These are phyloP conservation scores for Zaprionus davidi DNA, from an alignment of 1,140 invertebrate species.

Conservation along the genomic window DNA sequence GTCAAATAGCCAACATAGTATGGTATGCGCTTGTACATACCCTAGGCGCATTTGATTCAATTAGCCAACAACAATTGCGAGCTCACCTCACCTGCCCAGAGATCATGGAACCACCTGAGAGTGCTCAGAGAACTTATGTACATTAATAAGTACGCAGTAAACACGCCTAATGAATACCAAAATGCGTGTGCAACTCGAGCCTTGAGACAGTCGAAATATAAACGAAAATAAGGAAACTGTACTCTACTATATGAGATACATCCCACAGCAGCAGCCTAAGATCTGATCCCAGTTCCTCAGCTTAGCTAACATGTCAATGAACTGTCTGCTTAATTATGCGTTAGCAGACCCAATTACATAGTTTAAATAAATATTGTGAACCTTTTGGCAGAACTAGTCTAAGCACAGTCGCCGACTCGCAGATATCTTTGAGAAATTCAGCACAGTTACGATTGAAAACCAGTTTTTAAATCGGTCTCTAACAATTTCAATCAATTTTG, in stretches of 20 bases:
- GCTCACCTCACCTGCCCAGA: not conserved
- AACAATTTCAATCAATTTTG: slow-evolving; percentile 15
- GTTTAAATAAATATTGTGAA: slow-evolving; percentile 47
- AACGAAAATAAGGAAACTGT: too few relatives aligned
- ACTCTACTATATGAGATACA: not conserved
- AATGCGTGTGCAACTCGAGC: slow-evolving; percentile 4
- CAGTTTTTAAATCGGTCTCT: slow-evolving; percentile 47
- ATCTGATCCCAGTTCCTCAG: not conserved
- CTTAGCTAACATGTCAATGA: slow-evolving; percentile 34
- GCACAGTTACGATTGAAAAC: slow-evolving; percentile 61
- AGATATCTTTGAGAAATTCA: slow-evolving; percentile 58
- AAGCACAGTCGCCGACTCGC: slow-evolving; percentile 49
- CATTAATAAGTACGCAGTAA: not conserved
- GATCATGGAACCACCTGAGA: not conserved
- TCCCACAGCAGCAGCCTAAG: not conserved
- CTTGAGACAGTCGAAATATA: not conserved
- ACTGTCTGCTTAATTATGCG: slow-evolving; percentile 33
- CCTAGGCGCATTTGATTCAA: slow-evolving; percentile 3
- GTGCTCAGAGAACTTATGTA: slow-evolving; percentile 6
- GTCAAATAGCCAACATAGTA: not conserved
- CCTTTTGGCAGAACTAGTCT: slow-evolving; percentile 38
- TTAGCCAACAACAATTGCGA: not conserved
- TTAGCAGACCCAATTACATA: slow-evolving; percentile 61
- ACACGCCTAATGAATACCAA: slow-evolving; percentile 13
- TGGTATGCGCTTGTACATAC: not conserved